These are phyloP conservation scores for Bubo blakistoni DNA, from an alignment of 2,113 vertebrate species.

Conservation along the genomic window DNA sequence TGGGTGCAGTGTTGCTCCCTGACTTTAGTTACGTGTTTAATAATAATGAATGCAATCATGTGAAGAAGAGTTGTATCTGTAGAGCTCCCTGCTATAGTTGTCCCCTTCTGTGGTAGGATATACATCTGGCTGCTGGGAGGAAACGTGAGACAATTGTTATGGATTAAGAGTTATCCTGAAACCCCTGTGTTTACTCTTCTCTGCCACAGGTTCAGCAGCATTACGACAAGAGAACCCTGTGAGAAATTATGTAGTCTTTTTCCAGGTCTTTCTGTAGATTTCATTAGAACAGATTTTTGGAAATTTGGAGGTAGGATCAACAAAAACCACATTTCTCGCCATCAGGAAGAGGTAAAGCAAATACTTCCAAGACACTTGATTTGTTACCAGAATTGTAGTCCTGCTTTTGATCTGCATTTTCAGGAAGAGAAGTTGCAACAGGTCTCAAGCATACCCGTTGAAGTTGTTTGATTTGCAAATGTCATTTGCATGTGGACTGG, in stretches of 20 bases:
- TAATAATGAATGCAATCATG: background rate
- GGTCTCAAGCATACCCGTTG: background rate
- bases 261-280: background rate
- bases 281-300: background rate
- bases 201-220: fast-evolving
- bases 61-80: background rate
- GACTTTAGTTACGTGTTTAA: background rate
- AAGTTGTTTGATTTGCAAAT: background rate
- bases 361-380: background rate
- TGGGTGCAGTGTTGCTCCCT: background rate
- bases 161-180: background rate
- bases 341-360: background rate
- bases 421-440: background rate
- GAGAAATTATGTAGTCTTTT: background rate
- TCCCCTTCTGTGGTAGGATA: background rate
- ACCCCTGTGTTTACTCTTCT: background rate
- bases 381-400: background rate
- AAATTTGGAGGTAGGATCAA: background rate
- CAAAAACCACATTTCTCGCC: background rate
- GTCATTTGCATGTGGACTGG: background rate
- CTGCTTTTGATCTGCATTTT: background rate
- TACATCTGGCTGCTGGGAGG: background rate
- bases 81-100: background rate
- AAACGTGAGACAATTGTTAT: background rate
- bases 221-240: background rate